phyloP scores from a whole-genome alignment of 1,140 invertebrate genomes.

The Argopecten irradians region DNA sequence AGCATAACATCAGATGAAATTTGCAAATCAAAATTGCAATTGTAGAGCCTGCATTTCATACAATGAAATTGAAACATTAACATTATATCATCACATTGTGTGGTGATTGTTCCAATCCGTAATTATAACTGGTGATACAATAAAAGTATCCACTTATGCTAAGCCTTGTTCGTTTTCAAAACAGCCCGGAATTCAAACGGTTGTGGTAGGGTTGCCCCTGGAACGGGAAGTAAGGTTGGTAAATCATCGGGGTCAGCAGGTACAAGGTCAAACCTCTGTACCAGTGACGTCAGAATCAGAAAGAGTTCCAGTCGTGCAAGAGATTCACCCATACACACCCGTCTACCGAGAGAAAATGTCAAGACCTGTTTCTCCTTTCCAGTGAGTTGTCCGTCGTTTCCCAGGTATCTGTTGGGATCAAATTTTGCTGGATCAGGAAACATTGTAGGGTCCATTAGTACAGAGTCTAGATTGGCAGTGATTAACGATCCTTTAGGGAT shows the following conservation, averaged over 20 bases:
- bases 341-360: conserved; percentile 42
- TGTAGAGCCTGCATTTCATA: too few species aligned
- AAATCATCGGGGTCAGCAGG: neutral
- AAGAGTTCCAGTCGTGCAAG: neutral
- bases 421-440: conserved; percentile 39
- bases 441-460: neutral
- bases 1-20: too few species aligned
- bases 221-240: neutral
- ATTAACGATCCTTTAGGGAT: conserved; percentile 42
- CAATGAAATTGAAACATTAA: too few species aligned
- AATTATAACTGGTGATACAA: too few species aligned
- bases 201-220: too few species aligned
- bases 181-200: too few species aligned
- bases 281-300: neutral
- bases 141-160: too few species aligned
- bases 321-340: neutral
- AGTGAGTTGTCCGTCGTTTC: conserved; percentile 24
- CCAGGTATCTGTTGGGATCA: conserved; percentile 35
- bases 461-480: conserved; percentile 29
- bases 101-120: too few species aligned
- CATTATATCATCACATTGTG: too few species aligned
- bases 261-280: neutral
- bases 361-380: conserved; percentile 8
- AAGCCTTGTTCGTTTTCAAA: too few species aligned
- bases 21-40: too few species aligned